A percentile compares a stretch with the other conserved stretches of the same genome.
These are phyloP conservation scores for Eucera pruinosa DNA, from an alignment of 2,888 invertebrate species.

Conservation along the genomic window DNA sequence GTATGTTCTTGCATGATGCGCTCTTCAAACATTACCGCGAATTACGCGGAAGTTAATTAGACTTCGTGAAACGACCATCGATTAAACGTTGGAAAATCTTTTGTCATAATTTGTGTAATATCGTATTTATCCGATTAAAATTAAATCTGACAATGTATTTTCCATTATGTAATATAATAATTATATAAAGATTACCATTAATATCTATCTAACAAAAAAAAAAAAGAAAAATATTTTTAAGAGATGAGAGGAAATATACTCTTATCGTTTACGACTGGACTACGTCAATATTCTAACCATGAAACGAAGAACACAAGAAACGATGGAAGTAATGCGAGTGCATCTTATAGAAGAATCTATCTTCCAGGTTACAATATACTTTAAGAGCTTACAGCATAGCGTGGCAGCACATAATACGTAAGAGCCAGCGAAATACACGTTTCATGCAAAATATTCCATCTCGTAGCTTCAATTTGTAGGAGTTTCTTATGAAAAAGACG, in stretches of 20 bases:
- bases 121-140: background rate
- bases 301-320: background rate
- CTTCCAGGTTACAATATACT: slow-evolving; percentile 35
- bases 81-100: background rate
- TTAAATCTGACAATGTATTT: too few species aligned
- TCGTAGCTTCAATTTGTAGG: slow-evolving; percentile 26
- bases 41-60: slow-evolving; percentile 1
- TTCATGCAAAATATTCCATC: slow-evolving; percentile 22
- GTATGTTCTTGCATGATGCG: background rate
- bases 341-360: slow-evolving; percentile 19
- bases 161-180: too few species aligned
- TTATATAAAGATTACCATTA: too few species aligned
- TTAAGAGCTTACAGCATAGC: slow-evolving; percentile 12
- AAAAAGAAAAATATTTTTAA: too few species aligned
- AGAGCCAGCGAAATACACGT: slow-evolving; percentile 13
- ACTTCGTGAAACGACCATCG: background rate
- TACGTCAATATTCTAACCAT: background rate
- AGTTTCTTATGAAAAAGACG: slow-evolving; percentile 7
- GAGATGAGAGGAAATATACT: background rate
- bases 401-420: slow-evolving; percentile 6
- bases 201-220: too few species aligned
- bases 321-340: background rate
- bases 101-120: background rate
- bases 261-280: background rate
- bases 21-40: background rate